A percentile compares a stretch with the other conserved stretches of the same genome.
These are phyloP conservation scores for Elephantulus edwardii DNA, from an alignment of 2,113 vertebrate genomes.

Conservation along the genomic window DNA sequence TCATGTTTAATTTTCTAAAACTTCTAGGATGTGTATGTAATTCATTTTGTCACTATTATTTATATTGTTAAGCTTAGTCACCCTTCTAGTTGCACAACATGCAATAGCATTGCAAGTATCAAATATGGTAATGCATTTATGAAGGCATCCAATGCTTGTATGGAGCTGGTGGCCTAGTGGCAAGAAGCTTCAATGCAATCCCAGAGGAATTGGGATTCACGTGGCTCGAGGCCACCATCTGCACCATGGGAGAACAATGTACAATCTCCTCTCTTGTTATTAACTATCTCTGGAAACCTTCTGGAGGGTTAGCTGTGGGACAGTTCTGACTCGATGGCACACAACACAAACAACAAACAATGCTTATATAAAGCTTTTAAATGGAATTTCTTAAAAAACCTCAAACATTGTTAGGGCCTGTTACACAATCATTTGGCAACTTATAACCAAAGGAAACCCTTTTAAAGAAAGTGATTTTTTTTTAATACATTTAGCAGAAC, in stretches of 20 bases:
- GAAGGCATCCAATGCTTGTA: not conserved
- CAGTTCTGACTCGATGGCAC: no score
- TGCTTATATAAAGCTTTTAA: constrained; percentile 33
- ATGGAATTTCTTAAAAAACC: not conserved
- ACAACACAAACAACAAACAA: no score
- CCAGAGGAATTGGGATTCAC: no score
- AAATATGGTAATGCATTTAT: constrained; percentile 2
- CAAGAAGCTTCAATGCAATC: no score
- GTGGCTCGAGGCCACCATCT: no score
- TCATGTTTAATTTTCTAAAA: not conserved
- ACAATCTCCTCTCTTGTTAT: no score
- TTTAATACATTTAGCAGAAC: not conserved
- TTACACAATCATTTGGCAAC: not conserved
- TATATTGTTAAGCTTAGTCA: not conserved
- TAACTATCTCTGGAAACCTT: no score
- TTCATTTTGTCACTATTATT: constrained; percentile 16
- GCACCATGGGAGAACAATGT: no score
- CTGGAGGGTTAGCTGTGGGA: no score
- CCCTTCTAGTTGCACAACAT: not conserved
- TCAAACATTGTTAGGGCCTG: not conserved
- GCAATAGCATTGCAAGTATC: not conserved
- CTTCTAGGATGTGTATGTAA: not conserved
- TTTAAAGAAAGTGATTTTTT: not conserved
- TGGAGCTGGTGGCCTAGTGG: no score
- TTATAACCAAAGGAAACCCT: not conserved